Evolutionary conservation across 2,888 invertebrate genomes (phyloP).

Genomic region (Oscheius sp.): DNA sequence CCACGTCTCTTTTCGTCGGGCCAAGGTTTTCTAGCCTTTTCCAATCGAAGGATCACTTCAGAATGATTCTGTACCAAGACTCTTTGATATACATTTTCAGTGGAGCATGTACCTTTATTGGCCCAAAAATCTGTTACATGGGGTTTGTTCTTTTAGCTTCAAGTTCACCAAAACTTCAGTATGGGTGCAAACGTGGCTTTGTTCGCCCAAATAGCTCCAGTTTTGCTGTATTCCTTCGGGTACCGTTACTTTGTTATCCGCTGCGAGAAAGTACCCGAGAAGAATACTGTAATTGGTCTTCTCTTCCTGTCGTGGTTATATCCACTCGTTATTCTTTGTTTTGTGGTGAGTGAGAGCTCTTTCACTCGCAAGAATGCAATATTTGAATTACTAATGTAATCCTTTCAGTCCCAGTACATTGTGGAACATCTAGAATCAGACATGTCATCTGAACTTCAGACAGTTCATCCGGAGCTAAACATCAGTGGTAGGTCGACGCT

Average conservation of each 20-base stretch:
- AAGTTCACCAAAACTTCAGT: not conserved
- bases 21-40: not conserved
- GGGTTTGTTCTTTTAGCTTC: not conserved
- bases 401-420: not conserved
- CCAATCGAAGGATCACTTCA: not conserved
- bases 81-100: slow-evolving; percentile 6
- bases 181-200: not conserved
- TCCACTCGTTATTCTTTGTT: no score
- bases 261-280: not conserved
- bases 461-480: slow-evolving; percentile 11
- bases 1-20: not conserved
- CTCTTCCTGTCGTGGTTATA: no score
- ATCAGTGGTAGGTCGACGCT: not conserved
- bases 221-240: not conserved
- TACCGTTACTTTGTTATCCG: not conserved
- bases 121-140: not conserved
- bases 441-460: not conserved
- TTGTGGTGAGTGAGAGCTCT: no score
- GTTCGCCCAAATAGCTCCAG: not conserved
- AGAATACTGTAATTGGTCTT: no score
- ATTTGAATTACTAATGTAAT: no score
- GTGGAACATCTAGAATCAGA: not conserved
- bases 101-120: not conserved
- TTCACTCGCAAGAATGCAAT: no score
- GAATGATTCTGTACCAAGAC: not conserved